A percentile compares a stretch with the other conserved stretches of the same genome.
Conservation (phyloP, 2,797 vertebrate genomes). For the Syngnathus acus region DNA sequence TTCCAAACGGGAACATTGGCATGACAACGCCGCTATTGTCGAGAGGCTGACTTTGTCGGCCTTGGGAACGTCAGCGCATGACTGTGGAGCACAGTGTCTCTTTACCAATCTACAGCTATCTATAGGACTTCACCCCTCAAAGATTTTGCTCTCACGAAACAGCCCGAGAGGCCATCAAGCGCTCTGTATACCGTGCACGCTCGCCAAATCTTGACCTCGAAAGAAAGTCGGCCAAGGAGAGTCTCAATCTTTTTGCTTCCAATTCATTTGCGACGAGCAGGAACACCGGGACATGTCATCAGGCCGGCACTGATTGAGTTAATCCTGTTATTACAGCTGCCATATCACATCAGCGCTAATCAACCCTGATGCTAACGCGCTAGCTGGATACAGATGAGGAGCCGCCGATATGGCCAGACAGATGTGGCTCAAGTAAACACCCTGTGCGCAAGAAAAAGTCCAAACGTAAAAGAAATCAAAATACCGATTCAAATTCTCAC, state of each 20-base stretch:
- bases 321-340: slow-evolving; percentile 47
- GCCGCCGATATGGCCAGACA: slow-evolving; percentile 2
- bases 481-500: not conserved
- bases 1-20: not conserved
- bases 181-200: slow-evolving; percentile 17
- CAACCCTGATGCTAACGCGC: slow-evolving; percentile 17
- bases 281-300: slow-evolving; percentile 20
- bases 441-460: not conserved
- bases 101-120: too few relatives aligned
- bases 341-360: slow-evolving; percentile 36
- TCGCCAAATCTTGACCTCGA: slow-evolving; percentile 25
- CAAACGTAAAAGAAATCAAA: not conserved
- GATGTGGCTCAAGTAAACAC: not conserved
- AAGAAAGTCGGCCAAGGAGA: slow-evolving; percentile 18
- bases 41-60: too few relatives aligned
- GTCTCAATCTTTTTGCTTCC: slow-evolving; percentile 18
- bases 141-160: not conserved
- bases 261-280: slow-evolving; percentile 14
- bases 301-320: slow-evolving; percentile 19
- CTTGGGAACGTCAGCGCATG: too few relatives aligned
- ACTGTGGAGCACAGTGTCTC: too few relatives aligned
- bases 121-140: not conserved
- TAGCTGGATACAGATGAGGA: slow-evolving; percentile 20
- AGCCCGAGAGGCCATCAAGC: not conserved
- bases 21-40: not conserved